Evolutionary conservation across 2,113 vertebrate genomes (phyloP).

Genomic region (Haemorhous mexicanus): DNA sequence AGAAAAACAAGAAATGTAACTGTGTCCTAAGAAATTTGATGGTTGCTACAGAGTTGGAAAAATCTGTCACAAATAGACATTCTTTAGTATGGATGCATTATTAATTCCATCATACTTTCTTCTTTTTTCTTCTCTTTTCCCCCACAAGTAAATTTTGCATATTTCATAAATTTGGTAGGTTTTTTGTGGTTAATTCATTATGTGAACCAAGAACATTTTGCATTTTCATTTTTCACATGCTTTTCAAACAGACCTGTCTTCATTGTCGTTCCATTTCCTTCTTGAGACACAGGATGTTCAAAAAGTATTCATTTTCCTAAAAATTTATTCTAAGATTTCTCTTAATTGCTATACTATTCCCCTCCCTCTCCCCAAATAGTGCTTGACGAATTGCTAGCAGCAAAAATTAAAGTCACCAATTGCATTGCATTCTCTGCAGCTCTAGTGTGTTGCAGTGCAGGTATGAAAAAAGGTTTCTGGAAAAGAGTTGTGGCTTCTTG

Average conservation of each 20-base stretch:
- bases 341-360: background rate
- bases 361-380: background rate
- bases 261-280: background rate
- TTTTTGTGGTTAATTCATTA: background rate
- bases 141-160: rapidly evolving
- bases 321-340: background rate
- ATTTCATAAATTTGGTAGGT: background rate
- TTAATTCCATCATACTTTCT: background rate
- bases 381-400: slow-evolving; percentile 13
- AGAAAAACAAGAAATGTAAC: background rate
- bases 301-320: background rate
- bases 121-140: background rate
- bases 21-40: background rate
- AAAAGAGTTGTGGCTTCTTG: background rate
- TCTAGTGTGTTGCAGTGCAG: background rate
- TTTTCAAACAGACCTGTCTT: background rate
- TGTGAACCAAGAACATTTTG: background rate
- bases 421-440: background rate
- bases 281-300: background rate
- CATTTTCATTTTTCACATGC: background rate
- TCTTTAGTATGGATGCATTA: background rate
- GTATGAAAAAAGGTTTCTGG: background rate
- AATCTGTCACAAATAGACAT: background rate
- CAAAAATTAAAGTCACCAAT: slow-evolving; percentile 27
- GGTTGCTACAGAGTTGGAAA: background rate